phyloP scores from a whole-genome alignment of 2,113 vertebrate species.

The Dromaius novaehollandiae region DNA sequence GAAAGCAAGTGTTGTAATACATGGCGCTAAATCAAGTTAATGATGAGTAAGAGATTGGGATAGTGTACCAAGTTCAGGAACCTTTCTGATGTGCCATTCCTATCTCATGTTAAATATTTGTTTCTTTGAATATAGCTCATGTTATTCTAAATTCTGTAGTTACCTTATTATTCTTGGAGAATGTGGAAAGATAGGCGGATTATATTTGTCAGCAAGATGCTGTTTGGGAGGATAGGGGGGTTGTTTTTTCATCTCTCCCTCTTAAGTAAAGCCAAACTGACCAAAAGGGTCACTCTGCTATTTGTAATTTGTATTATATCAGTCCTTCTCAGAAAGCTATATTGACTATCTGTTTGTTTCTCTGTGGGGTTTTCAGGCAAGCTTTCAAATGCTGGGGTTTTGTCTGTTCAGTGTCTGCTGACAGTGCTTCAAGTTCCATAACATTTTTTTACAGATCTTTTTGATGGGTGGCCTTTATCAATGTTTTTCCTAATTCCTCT shows the following conservation, averaged over 20 bases:
- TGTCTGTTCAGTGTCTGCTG: neutral
- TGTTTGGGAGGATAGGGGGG: neutral
- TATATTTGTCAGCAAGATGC: neutral
- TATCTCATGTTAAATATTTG: neutral
- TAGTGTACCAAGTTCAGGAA: neutral
- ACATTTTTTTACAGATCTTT: neutral
- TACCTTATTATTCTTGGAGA: neutral
- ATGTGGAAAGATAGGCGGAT: neutral
- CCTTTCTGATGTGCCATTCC: neutral
- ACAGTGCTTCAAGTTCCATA: neutral
- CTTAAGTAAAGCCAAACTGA: neutral
- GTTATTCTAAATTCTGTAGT: neutral
- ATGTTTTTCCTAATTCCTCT: neutral
- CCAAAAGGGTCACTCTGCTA: neutral
- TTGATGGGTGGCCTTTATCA: neutral
- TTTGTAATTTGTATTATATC: neutral
- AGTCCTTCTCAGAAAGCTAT: neutral
- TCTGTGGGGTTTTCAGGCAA: neutral
- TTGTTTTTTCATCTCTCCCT: neutral
- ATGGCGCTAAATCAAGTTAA: neutral
- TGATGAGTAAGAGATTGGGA: neutral
- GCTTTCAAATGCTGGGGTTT: neutral
- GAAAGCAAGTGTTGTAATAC: neutral
- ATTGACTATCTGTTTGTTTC: neutral
- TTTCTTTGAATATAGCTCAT: neutral